Conservation (phyloP, 92 coral and sea anemone genomes). For the Porites rus region DNA sequence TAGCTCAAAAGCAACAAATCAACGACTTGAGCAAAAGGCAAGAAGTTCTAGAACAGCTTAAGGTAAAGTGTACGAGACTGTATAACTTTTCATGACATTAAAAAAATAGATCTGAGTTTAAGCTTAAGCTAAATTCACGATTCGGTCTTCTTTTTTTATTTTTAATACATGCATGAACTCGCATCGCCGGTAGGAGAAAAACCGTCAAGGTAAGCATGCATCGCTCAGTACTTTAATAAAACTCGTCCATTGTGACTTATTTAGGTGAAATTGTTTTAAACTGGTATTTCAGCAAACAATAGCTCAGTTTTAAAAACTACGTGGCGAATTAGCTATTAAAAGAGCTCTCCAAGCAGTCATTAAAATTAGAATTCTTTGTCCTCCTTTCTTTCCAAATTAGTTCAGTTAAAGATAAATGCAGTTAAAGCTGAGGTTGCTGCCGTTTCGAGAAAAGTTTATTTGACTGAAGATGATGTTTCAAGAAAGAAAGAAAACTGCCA, state of each 20-base stretch:
- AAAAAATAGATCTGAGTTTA: no score
- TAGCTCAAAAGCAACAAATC: conserved; percentile 85
- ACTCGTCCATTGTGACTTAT: no score
- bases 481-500: conserved; percentile 52
- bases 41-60: conserved; percentile 58
- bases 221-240: no score
- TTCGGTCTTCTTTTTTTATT: no score
- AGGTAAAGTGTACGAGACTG: conserved; percentile 45
- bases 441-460: conserved; percentile 74
- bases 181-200: conserved; percentile 15
- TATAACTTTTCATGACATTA: no score
- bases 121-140: no score
- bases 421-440: conserved; percentile 72
- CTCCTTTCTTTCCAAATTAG: conserved; percentile 20
- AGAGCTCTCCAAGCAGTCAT: no score
- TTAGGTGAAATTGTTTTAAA: no score
- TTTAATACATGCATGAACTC: background rate
- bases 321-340: no score
- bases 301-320: no score
- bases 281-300: no score
- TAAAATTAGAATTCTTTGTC: no score
- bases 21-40: conserved; percentile 64
- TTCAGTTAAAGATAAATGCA: conserved; percentile 60
- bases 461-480: conserved; percentile 65
- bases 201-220: conserved; percentile 20